phyloP scores from a whole-genome alignment of 2,113 vertebrate genomes.

The Pedionomus torquatus region DNA sequence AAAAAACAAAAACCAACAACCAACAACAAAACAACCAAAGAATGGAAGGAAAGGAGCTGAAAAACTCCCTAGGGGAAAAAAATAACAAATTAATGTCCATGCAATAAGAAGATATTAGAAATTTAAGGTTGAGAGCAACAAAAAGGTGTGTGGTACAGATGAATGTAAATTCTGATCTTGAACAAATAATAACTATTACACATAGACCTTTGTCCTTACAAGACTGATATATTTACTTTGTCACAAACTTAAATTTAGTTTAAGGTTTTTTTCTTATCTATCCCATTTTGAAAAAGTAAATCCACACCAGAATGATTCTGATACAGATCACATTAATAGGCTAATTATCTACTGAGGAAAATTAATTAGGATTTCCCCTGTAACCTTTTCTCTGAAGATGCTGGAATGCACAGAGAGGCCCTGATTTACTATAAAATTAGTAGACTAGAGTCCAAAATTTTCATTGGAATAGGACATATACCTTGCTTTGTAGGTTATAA shows the following conservation, averaged over 20 bases:
- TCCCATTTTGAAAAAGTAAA: not conserved
- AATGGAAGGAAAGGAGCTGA: not conserved
- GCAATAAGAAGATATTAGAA: not conserved
- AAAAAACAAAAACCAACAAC: too few species aligned
- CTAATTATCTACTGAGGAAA: constrained; percentile 28
- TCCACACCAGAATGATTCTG: not conserved
- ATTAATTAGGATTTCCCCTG: constrained; percentile 8
- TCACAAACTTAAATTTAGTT: not conserved
- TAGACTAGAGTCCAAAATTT: not conserved
- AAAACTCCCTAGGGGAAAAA: not conserved
- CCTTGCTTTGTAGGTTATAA: not conserved
- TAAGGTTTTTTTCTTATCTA: not conserved
- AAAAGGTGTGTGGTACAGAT: not conserved
- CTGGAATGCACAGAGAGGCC: not conserved
- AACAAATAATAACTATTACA: not conserved
- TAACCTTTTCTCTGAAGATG: not conserved
- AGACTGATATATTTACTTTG: not conserved
- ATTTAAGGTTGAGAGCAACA: not conserved
- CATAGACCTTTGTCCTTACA: fast-evolving
- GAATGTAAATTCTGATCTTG: not conserved
- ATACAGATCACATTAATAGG: not conserved
- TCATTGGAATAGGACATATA: not conserved
- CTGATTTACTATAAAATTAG: not conserved
- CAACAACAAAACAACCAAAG: too few species aligned
- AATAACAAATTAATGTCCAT: not conserved